Base-by-base conservation (phyloP, 2,113 vertebrate genomes). In the Ammodytes marinus region DNA sequence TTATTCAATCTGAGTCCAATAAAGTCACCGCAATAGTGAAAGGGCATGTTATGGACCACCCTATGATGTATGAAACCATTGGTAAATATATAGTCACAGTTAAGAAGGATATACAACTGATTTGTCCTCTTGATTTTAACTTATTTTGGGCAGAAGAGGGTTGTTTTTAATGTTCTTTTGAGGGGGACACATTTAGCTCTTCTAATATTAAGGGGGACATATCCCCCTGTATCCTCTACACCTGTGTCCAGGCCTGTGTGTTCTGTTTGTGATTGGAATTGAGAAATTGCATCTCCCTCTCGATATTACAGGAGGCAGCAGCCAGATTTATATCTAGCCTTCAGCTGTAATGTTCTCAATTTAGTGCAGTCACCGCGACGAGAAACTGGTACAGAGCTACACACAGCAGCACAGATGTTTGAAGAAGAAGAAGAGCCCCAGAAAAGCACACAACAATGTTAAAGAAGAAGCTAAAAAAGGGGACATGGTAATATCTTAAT, bases 261-360 rank as follows among this genome's bases (percentile, higher is more conserved):
- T 58, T 69, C 12, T 77, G 77, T 77, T 83, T 85, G 78, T 77
- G 77, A 90, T 89, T 80, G 77, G 79, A 88, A 89, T 80, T 79
- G 79, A 88, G 70, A 85, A 86, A 91, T 71, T 73, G 58, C 67
- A 43, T 76, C 74, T 67, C 68, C 47, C 17, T 50, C 72, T 81
- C 59, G 67, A 57, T 86, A 83, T 83, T 88, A 83, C 82, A 71
- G 80, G 77, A 82, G 90, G 80, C 82, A 65, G 85, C 49, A 65
- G 85, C 49, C 53, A 90, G 91, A 92, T 93, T 91, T 90, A 92
- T 92, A 83, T 86, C 86, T 74, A 9, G 87, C 88, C 91, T 86
- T 86, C 69, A 85, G 91, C 89, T 79, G 68, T 83, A 90, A 90
- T 85, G 88, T 84, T 90, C 86, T 88, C 67, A 40, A 84, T 86